These are phyloP conservation scores for Coracias cyanogaster DNA, from an alignment of 2,797 vertebrate species.

Conservation along the genomic window DNA sequence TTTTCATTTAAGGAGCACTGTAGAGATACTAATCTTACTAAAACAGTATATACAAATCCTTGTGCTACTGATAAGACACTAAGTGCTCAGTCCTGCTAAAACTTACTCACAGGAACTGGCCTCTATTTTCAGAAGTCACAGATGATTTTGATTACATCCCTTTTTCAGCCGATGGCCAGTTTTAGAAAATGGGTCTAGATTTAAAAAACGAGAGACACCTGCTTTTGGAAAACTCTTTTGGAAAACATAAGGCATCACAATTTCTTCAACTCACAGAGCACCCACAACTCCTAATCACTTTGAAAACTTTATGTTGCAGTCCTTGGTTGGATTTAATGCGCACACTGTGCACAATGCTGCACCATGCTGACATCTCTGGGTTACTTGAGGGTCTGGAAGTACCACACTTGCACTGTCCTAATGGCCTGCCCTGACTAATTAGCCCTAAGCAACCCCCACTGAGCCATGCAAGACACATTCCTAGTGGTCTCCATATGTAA, in stretches of 20 bases:
- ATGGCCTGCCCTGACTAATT: constrained; percentile 4
- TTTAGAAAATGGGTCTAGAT: background rate
- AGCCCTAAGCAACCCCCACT: background rate
- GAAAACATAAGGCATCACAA: background rate
- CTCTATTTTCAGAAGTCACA: constrained; percentile 29
- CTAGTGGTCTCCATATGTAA: background rate
- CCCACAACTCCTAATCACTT: background rate
- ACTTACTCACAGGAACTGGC: background rate
- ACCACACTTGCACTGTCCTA: background rate
- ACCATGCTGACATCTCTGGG: accelerated
- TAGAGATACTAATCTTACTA: constrained; percentile 49
- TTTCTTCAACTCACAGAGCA: background rate
- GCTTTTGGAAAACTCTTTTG: background rate
- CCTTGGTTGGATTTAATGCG: background rate
- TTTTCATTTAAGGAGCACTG: constrained; percentile 22
- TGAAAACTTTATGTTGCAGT: background rate
- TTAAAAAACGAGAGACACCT: background rate
- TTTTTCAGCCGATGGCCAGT: background rate
- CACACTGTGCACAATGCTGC: accelerated
- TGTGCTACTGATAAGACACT: constrained; percentile 25
- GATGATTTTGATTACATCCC: constrained; percentile 16
- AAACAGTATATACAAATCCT: constrained; percentile 59
- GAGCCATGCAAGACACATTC: background rate
- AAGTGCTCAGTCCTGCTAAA: background rate
- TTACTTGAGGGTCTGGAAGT: background rate